Percentiles rank a stretch among this genome's conserved stretches.
phyloP scores from a whole-genome alignment of 2,797 vertebrate species.

The Enteromius mattozi region DNA sequence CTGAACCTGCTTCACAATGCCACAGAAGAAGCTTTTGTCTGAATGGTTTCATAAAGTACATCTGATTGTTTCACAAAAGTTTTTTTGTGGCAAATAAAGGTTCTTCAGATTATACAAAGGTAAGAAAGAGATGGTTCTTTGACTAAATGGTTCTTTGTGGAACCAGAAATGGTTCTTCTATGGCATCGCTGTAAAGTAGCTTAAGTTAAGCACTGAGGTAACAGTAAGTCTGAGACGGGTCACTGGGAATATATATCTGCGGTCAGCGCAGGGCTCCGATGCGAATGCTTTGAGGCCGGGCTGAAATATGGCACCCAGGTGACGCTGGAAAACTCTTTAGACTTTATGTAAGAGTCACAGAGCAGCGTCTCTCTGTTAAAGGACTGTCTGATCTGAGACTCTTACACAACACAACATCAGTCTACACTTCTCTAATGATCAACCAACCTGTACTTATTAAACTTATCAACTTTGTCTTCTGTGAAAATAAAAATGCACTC shows the following conservation, averaged over 20 bases:
- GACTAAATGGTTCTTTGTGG: too few species aligned
- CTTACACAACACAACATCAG: not conserved
- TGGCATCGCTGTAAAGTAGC: too few species aligned
- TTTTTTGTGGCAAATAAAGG: too few species aligned
- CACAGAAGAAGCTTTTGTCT: too few species aligned
- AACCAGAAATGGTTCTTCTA: too few species aligned
- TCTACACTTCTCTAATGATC: not conserved
- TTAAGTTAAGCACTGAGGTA: not conserved
- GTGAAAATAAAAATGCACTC: too few species aligned
- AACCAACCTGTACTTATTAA: not conserved
- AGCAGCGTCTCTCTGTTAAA: constrained; percentile 11
- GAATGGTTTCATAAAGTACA: too few species aligned
- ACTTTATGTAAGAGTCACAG: constrained; percentile 57
- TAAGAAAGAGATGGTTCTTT: too few species aligned
- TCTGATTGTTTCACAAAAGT: too few species aligned
- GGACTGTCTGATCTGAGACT: not conserved
- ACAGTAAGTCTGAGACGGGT: constrained; percentile 47
- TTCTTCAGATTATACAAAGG: too few species aligned
- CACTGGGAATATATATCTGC: constrained; percentile 69
- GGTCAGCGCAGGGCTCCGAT: constrained; percentile 61
- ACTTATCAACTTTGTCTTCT: not conserved
- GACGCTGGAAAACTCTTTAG: constrained; percentile 56
- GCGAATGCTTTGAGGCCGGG: constrained; percentile 64
- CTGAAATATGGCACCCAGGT: constrained; percentile 71
- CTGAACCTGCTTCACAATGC: not conserved